Evolutionary conservation across 2,797 vertebrate genomes (phyloP).

Genomic region (Pipistrellus kuhlii): DNA sequence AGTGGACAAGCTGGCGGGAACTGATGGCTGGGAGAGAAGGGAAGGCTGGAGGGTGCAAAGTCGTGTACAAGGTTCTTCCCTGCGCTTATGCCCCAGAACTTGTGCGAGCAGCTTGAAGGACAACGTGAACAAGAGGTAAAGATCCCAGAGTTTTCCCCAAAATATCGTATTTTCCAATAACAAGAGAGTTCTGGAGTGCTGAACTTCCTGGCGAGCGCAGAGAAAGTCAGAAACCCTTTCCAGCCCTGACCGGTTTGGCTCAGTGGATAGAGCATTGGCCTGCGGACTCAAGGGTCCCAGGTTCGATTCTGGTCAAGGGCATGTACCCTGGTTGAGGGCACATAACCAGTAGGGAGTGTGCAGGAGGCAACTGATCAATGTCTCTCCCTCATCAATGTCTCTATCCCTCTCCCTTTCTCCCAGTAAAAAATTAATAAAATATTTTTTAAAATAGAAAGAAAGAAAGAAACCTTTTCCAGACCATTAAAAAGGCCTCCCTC

Average conservation of each 20-base stretch:
- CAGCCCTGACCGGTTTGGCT: too few relatives aligned
- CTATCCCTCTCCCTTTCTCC: too few relatives aligned
- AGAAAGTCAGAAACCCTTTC: neutral
- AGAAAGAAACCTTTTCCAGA: neutral
- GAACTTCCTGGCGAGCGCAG: neutral
- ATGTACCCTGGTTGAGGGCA: too few relatives aligned
- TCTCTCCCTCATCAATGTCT: too few relatives aligned
- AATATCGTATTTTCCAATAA: neutral
- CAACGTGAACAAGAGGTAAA: neutral
- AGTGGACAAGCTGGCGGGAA: fast-evolving
- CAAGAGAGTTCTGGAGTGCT: neutral
- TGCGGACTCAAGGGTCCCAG: too few relatives aligned
- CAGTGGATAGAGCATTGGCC: too few relatives aligned
- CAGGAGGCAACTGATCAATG: too few relatives aligned
- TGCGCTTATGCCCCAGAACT: neutral
- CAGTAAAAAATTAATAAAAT: too few relatives aligned
- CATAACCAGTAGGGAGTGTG: too few relatives aligned
- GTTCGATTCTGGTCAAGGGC: too few relatives aligned
- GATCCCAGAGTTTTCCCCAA: neutral
- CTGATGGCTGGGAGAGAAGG: neutral
- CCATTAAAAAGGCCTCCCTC: neutral
- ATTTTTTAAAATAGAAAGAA: neutral
- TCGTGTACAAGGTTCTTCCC: fast-evolving
- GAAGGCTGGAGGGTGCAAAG: fast-evolving
- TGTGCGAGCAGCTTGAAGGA: neutral